Percentiles rank a stretch among this genome's conserved stretches.
Evolutionary conservation across 2,113 vertebrate genomes (phyloP).

Genomic region (Meriones unguiculatus): DNA sequence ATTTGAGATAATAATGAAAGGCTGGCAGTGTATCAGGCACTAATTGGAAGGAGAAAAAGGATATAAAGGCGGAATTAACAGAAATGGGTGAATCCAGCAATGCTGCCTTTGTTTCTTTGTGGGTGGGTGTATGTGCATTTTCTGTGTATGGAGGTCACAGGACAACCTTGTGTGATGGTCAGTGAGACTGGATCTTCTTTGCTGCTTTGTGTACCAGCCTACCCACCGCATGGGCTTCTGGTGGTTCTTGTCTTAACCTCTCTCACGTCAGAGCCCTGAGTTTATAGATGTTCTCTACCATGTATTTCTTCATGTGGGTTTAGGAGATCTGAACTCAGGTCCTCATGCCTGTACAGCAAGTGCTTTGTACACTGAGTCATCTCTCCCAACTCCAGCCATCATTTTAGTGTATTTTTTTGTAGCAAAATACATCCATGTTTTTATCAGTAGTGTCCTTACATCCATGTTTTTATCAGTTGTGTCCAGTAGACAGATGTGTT

Average conservation of each 20-base stretch:
- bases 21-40: background rate
- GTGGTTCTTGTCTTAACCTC: background rate
- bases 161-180: background rate
- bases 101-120: slow-evolving; percentile 45
- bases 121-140: background rate
- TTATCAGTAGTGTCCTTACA: background rate
- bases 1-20: background rate
- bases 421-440: background rate
- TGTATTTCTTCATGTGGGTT: background rate
- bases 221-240: background rate
- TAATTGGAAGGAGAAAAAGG: background rate
- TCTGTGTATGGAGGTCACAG: background rate
- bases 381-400: background rate
- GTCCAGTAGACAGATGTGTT: no score
- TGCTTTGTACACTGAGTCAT: background rate
- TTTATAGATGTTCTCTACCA: no score
- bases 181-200: background rate
- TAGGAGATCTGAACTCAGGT: background rate
- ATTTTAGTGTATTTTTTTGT: slow-evolving; percentile 43
- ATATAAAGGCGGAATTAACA: slow-evolving; percentile 41
- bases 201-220: background rate
- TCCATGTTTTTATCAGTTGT: background rate
- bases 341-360: background rate
- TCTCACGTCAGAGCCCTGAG: background rate
- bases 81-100: slow-evolving; percentile 1